phyloP scores from a whole-genome alignment of 2,888 invertebrate genomes.

The Mimumesa dahlbomi region DNA sequence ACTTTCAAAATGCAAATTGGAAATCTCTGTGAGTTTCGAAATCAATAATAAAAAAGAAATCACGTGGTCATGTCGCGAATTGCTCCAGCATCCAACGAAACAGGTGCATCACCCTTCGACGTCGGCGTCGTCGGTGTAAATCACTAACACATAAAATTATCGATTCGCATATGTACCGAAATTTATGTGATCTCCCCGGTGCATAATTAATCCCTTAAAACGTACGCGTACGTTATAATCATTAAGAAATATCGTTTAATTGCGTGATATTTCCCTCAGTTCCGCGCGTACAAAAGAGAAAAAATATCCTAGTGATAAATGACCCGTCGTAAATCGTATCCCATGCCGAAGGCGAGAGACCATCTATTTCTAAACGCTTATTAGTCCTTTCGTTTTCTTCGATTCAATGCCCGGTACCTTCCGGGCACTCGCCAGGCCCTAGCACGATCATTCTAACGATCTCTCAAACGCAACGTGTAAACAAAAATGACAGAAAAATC shows the following conservation, averaged over 20 bases:
- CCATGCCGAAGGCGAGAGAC: conserved; percentile 26
- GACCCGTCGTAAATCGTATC: conserved; percentile 34
- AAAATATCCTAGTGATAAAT: conserved; percentile 39
- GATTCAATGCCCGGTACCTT: conserved; percentile 15
- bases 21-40: no score
- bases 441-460: conserved; percentile 6
- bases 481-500: no score
- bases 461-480: no score
- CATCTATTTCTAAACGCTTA: conserved; percentile 37
- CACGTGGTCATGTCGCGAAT: no score
- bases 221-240: background rate
- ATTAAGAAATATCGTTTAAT: conserved; percentile 30
- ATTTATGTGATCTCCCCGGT: no score
- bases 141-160: no score
- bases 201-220: conserved; percentile 15
- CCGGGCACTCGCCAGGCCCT: conserved; percentile 1
- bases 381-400: conserved; percentile 18
- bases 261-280: conserved; percentile 33
- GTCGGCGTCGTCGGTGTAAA: no score
- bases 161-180: no score
- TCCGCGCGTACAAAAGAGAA: conserved; percentile 1
- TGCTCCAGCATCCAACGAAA: no score
- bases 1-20: no score
- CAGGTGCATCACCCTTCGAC: no score
- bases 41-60: no score